Evolutionary conservation across 2,113 vertebrate species (phyloP).

Genomic region (Epinephelus lanceolatus): DNA sequence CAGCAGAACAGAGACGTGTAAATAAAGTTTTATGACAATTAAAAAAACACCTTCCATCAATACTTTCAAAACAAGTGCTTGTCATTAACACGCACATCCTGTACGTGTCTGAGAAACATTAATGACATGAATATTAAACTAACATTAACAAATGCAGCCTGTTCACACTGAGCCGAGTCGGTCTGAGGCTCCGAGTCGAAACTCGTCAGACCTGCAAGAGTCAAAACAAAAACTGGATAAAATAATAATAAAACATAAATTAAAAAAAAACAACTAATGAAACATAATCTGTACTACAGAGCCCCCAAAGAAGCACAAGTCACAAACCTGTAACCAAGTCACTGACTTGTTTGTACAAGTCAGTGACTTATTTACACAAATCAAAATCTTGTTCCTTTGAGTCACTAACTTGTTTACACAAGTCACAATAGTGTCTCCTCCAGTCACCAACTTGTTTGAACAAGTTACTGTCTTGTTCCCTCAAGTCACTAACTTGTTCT

Average conservation of each 20-base stretch:
- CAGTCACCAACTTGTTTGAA: too few species aligned
- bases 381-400: too few species aligned
- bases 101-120: background rate
- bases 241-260: background rate
- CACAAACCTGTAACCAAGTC: too few species aligned
- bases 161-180: background rate
- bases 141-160: background rate
- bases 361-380: too few species aligned
- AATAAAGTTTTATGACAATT: background rate
- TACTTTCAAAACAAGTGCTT: background rate
- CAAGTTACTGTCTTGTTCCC: too few species aligned
- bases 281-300: background rate
- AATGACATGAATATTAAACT: background rate
- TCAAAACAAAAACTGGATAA: background rate
- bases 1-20: background rate
- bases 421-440: too few species aligned
- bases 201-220: background rate
- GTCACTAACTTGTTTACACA: too few species aligned
- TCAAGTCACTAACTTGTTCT: background rate
- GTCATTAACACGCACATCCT: background rate
- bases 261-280: background rate
- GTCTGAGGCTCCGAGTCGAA: background rate
- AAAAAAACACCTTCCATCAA: background rate
- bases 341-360: background rate
- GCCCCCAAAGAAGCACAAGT: too few species aligned